Evolutionary conservation across 2,113 vertebrate genomes (phyloP), one percentile per base, ranked within the genome.

Genomic region (Rallus limicola): DNA sequence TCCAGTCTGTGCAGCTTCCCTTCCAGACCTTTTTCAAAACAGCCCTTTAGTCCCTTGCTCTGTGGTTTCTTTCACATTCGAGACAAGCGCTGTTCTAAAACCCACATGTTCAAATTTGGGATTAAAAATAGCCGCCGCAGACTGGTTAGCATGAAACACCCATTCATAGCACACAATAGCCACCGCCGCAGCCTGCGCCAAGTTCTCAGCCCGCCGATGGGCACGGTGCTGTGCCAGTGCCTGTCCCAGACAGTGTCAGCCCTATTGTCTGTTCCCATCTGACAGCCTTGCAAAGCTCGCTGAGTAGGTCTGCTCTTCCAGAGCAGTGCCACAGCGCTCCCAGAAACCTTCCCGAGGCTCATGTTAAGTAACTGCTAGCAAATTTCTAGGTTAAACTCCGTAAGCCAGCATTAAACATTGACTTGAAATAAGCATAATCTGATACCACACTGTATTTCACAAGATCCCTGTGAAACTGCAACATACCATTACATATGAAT

Each of bases 41-140:
- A 95, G 36, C 59, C 63, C 74, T 94, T 94, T 91, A 96, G 94
- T 92, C 86, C 42, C 91, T 95, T 93, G 83, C 50, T 96, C 92
- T 95, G 91, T 91, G 95, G 95, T 95, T 95, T 92, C 93, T 96
- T 96, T 95, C 92, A 91, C 86, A 85, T 92, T 92, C 5, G 20
- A 96, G 81, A 96, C 74, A 95, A 96, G 81, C 29, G 2, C 83
- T 96, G 75, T 93, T 95, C 91, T 89, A 85, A 96, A 94, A 94
- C 93, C 93, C 59, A 4, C 88, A 93, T 87, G 70, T 89, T 91
- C 84, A 78, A 90, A 93, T 92, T 75, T 89, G 83, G 83, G 86
- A 93, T 95, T 94, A 96, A 96, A 96, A 96, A 94, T 96, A 97
- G 81, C 83, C 48, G n/a, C 34, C 10, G 3, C 93, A 94, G 91